phyloP scores from a whole-genome alignment of 2,113 vertebrate genomes.

The Zosterops hypoxanthus region DNA sequence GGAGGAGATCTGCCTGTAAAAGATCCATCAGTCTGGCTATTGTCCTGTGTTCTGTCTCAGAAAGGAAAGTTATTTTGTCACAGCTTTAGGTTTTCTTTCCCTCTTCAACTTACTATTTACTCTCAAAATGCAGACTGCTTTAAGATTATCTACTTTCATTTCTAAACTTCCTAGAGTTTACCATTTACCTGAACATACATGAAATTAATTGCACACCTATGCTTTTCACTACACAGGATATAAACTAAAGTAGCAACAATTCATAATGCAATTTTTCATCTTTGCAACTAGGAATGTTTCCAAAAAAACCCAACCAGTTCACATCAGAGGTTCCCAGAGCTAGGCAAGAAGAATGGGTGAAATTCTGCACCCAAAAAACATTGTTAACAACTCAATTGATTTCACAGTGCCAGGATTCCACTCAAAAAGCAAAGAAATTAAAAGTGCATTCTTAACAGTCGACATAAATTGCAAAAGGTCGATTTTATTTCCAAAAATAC shows the following conservation, averaged over 20 bases:
- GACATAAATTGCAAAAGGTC: neutral
- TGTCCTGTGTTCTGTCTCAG: neutral
- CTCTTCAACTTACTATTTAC: neutral
- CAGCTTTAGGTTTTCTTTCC: neutral
- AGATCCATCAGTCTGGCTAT: neutral
- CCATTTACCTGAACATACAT: conserved; percentile 11
- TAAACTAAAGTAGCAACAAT: conserved; percentile 30
- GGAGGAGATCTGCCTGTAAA: neutral
- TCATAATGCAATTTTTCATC: conserved; percentile 32
- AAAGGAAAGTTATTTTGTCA: neutral
- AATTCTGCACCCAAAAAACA: neutral
- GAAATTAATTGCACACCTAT: conserved; percentile 22
- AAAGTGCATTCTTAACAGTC: neutral
- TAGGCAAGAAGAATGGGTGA: neutral
- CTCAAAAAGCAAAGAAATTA: neutral
- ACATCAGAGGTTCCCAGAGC: neutral
- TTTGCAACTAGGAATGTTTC: neutral
- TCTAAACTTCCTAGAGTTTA: neutral
- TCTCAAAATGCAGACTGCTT: neutral
- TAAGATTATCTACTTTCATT: neutral
- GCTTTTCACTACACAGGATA: neutral
- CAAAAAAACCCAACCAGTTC: neutral
- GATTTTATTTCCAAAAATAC: neutral
- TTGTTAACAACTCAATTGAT: neutral
- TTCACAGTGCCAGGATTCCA: neutral